These are phyloP conservation scores for Odontamblyopus lacepedii DNA, from an alignment of 2,797 vertebrate genomes.

Conservation along the genomic window DNA sequence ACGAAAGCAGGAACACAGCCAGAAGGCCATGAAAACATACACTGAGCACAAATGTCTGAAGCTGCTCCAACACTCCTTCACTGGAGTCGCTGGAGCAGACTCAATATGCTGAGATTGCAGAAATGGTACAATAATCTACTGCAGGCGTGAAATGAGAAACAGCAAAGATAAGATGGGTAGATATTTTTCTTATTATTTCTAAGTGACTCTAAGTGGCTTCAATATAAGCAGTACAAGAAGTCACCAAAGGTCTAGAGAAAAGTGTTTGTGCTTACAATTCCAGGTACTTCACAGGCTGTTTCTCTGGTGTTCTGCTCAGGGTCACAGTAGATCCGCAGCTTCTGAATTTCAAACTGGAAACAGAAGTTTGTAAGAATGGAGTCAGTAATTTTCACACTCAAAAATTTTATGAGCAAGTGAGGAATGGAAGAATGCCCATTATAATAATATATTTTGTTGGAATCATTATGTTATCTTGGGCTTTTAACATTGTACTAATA, in stretches of 20 bases:
- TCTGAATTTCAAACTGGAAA: slow-evolving; percentile 93
- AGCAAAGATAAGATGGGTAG: slow-evolving; percentile 5
- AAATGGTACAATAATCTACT: slow-evolving; percentile 3
- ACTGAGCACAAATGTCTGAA: slow-evolving; percentile 46
- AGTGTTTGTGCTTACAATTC: slow-evolving; percentile 85
- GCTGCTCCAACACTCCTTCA: slow-evolving; percentile 30
- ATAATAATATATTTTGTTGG: too few species aligned
- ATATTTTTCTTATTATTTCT: slow-evolving; percentile 16
- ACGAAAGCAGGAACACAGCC: slow-evolving; percentile 42
- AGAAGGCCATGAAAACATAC: slow-evolving; percentile 48
- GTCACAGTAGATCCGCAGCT: slow-evolving; percentile 96
- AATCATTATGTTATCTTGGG: too few species aligned
- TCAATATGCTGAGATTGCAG: slow-evolving; percentile 39
- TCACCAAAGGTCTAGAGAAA: slow-evolving; percentile 20
- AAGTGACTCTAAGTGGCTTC: slow-evolving; percentile 4
- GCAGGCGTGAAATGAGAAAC: slow-evolving; percentile 15
- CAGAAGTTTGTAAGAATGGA: slow-evolving; percentile 2
- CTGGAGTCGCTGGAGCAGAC: slow-evolving; percentile 27
- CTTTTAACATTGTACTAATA: too few species aligned
- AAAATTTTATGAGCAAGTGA: too few species aligned
- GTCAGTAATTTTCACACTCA: not conserved
- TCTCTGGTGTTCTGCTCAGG: slow-evolving; percentile 94
- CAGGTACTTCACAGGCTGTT: slow-evolving; percentile 95
- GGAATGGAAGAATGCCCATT: too few species aligned
- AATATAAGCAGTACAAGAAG: slow-evolving; percentile 30